Conservation (phyloP, 2,888 invertebrate genomes). For the Silvanus unidentatus region DNA sequence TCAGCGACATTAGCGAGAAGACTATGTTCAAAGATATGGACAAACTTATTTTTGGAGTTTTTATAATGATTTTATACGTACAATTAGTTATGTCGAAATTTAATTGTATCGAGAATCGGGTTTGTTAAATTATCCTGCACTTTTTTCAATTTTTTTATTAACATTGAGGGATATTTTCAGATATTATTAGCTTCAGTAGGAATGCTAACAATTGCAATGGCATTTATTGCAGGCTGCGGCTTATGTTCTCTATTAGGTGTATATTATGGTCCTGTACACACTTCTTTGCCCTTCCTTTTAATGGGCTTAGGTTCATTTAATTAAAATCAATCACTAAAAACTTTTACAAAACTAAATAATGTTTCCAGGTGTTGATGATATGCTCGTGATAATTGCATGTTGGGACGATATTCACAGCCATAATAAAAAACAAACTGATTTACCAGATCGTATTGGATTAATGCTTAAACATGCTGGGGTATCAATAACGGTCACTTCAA, state of each 20-base stretch:
- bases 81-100: slow-evolving; percentile 65
- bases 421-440: slow-evolving; percentile 46
- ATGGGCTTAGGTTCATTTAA: slow-evolving; percentile 60
- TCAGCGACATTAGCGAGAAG: slow-evolving; percentile 66
- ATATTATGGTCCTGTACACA: slow-evolving; percentile 75
- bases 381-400: slow-evolving; percentile 78
- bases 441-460: slow-evolving; percentile 61
- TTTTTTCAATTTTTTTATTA: not conserved
- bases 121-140: slow-evolving; percentile 27
- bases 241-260: slow-evolving; percentile 66
- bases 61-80: slow-evolving; percentile 70
- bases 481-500: slow-evolving; percentile 76
- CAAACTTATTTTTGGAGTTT: slow-evolving; percentile 61
- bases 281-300: slow-evolving; percentile 72
- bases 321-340: too few relatives aligned
- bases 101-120: slow-evolving; percentile 68
- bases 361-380: slow-evolving; percentile 67
- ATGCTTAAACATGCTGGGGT: slow-evolving; percentile 76
- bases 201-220: slow-evolving; percentile 65
- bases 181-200: slow-evolving; percentile 63
- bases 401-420: slow-evolving; percentile 61
- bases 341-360: not conserved
- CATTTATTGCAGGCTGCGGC: slow-evolving; percentile 65
- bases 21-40: slow-evolving; percentile 69
- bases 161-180: slow-evolving; percentile 38